phyloP scores from a whole-genome alignment of 2,888 invertebrate genomes.

The Drosophila nigritarsus region DNA sequence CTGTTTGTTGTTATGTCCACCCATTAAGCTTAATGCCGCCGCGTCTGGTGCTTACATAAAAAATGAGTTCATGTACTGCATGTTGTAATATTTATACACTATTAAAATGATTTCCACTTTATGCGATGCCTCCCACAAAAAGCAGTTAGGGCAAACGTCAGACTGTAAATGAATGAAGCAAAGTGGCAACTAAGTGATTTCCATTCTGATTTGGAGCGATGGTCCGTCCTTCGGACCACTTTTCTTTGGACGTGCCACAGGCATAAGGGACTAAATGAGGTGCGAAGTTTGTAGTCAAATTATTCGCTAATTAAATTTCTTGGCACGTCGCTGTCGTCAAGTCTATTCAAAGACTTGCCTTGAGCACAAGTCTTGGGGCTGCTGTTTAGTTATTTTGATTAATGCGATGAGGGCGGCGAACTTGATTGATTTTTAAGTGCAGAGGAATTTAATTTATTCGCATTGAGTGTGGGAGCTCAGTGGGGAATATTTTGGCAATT shows the following conservation, averaged over 20 bases:
- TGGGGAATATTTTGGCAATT: not conserved
- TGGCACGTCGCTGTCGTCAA: slow-evolving; percentile 61
- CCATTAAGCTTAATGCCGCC: slow-evolving; percentile 61
- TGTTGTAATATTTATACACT: slow-evolving; percentile 55
- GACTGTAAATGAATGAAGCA: slow-evolving; percentile 41
- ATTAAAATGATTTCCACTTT: slow-evolving; percentile 54
- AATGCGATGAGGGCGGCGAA: slow-evolving; percentile 43
- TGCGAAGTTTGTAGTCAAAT: slow-evolving; percentile 55
- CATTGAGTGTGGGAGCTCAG: slow-evolving; percentile 19
- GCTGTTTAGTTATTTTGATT: slow-evolving; percentile 55
- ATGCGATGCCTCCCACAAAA: slow-evolving; percentile 8
- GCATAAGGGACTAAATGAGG: slow-evolving; percentile 40
- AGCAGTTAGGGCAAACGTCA: slow-evolving; percentile 7
- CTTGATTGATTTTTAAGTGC: slow-evolving; percentile 75
- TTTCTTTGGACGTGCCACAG: slow-evolving; percentile 20
- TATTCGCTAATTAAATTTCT: slow-evolving; percentile 75
- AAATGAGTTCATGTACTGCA: slow-evolving; percentile 61
- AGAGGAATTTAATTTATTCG: slow-evolving; percentile 44
- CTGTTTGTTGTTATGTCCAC: slow-evolving; percentile 43
- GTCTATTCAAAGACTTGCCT: slow-evolving; percentile 24
- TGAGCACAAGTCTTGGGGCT: slow-evolving; percentile 8
- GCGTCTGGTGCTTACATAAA: slow-evolving; percentile 66
- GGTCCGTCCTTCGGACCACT: slow-evolving; percentile 3
- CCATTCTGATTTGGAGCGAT: slow-evolving; percentile 48
- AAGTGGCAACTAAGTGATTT: slow-evolving; percentile 43